Percentiles rank a stretch among this genome's conserved stretches.
phyloP scores from a whole-genome alignment of 37 sponge, comb jelly and placozoan species.

The Crambe crambe region DNA sequence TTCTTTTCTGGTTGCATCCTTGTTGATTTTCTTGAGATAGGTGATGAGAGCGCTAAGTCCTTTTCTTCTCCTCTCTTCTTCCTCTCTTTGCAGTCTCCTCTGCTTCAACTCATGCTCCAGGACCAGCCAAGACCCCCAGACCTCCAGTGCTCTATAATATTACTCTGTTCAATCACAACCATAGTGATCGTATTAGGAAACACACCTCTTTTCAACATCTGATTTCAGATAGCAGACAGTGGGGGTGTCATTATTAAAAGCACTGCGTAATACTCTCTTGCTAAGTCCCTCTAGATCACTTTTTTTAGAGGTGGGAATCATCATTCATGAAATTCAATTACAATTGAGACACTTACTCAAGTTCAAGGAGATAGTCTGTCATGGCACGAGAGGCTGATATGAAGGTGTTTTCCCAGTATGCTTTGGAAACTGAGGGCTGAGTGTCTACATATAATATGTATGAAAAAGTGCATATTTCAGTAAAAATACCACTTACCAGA shows the following conservation, averaged over 20 bases:
- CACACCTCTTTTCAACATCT: slow-evolving; percentile 82
- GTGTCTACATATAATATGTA: not conserved
- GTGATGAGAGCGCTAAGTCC: slow-evolving; percentile 77
- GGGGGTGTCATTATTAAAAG: slow-evolving; percentile 21
- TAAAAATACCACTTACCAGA: not conserved
- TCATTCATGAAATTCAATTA: no score
- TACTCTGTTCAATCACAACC: not conserved
- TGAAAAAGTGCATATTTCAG: not conserved
- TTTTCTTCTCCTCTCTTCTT: slow-evolving; percentile 69
- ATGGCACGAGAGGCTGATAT: slow-evolving; percentile 72
- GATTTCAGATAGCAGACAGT: slow-evolving; percentile 66
- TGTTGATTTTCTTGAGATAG: slow-evolving; percentile 73
- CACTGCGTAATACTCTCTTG: slow-evolving; percentile 57
- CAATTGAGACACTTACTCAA: slow-evolving; percentile 59
- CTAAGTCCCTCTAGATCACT: slow-evolving; percentile 77
- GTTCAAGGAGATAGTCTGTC: slow-evolving; percentile 80
- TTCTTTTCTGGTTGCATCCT: slow-evolving; percentile 48
- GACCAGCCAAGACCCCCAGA: slow-evolving; percentile 87
- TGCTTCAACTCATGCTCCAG: slow-evolving; percentile 64
- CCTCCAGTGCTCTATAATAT: slow-evolving; percentile 68
- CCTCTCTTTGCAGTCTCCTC: slow-evolving; percentile 51
- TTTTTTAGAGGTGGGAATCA: no score
- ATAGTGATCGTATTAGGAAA: not conserved
- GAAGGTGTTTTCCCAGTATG: slow-evolving; percentile 68
- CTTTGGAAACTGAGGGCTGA: not conserved